A percentile compares a stretch with the other conserved stretches of the same genome.
phyloP scores from a whole-genome alignment of 2,888 invertebrate genomes.

The Frankliniella intonsa region DNA sequence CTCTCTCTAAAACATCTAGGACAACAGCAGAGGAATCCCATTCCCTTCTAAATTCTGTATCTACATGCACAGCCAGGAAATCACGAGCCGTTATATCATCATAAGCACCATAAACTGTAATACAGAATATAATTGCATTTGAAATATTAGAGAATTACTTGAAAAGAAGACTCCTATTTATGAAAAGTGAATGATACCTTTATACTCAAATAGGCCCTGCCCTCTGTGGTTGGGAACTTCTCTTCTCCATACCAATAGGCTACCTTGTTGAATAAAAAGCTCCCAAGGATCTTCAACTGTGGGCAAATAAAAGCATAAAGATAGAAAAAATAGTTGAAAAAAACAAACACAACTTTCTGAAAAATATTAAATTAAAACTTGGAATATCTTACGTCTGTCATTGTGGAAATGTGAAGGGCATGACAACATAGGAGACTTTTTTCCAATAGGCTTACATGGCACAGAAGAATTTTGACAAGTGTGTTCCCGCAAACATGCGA shows the following conservation, averaged over 20 bases:
- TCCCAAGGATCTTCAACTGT: constrained; percentile 52
- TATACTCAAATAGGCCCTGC: constrained; percentile 71
- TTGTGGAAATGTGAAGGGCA: constrained; percentile 4
- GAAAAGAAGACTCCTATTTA: constrained; percentile 25
- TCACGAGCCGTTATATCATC: constrained; percentile 72
- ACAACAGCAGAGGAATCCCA: constrained; percentile 78
- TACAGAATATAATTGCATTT: neutral
- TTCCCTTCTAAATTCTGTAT: constrained; percentile 67
- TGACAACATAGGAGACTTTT: constrained; percentile 48
- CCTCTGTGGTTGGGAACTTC: constrained; percentile 54
- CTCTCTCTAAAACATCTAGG: constrained; percentile 64
- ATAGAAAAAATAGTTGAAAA: neutral
- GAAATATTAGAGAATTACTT: constrained; percentile 27
- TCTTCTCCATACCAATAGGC: constrained; percentile 76
- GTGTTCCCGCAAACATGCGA: neutral
- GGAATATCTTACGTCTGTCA: constrained; percentile 1
- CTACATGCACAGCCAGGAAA: constrained; percentile 77
- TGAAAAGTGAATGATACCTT: constrained; percentile 49
- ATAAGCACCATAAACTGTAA: constrained; percentile 71
- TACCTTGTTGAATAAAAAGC: constrained; percentile 72
- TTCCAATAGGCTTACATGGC: constrained; percentile 52
- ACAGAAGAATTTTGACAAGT: constrained; percentile 48
- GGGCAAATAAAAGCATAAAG: constrained; percentile 30
- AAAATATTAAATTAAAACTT: constrained; percentile 5
- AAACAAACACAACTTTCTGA: neutral